phyloP scores from a whole-genome alignment of 2,888 invertebrate species.

The Drepana falcataria region DNA sequence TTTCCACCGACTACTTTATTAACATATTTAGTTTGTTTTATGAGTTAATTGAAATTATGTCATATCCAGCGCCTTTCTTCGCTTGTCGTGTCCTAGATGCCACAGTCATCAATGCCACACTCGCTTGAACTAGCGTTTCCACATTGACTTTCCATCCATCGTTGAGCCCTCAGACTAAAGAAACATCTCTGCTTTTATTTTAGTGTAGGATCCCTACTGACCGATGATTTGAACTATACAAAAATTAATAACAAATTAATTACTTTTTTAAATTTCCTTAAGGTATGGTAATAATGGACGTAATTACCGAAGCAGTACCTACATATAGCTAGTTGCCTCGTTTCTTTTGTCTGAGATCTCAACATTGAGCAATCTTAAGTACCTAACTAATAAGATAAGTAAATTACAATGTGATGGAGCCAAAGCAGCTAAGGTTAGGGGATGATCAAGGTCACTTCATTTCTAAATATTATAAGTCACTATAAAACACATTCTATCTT shows the following conservation, averaged over 20 bases:
- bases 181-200: too few relatives aligned
- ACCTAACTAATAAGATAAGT: constrained; percentile 32
- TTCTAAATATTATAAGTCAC: constrained; percentile 66
- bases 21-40: constrained; percentile 11
- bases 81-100: constrained; percentile 2
- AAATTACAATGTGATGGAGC: constrained; percentile 52
- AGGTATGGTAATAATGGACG: too few relatives aligned
- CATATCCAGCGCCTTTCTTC: constrained; percentile 10
- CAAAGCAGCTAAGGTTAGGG: constrained; percentile 69
- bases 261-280: too few relatives aligned
- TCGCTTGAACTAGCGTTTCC: too few relatives aligned
- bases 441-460: constrained; percentile 76
- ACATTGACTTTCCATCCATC: too few relatives aligned
- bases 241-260: too few relatives aligned
- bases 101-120: too few relatives aligned
- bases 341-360: constrained; percentile 7
- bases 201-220: background rate
- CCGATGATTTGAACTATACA: too few relatives aligned
- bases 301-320: background rate
- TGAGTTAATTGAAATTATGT: constrained; percentile 15
- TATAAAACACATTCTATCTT: constrained; percentile 54
- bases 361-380: constrained; percentile 17
- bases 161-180: too few relatives aligned
- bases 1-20: constrained; percentile 23
- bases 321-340: constrained; percentile 1